phyloP scores from a whole-genome alignment of 2,797 vertebrate genomes.

The Meda fulgida region DNA sequence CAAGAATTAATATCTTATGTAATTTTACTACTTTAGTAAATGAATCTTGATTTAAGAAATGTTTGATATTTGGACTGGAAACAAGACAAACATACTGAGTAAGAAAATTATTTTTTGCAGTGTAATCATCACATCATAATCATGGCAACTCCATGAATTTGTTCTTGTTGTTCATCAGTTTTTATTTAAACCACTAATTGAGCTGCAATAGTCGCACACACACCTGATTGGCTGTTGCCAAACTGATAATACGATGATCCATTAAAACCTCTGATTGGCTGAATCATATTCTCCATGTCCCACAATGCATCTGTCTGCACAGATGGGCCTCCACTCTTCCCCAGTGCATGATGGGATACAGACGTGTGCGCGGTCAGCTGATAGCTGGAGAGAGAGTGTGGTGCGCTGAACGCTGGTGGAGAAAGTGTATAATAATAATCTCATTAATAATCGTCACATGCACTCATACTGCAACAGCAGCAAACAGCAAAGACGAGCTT shows the following conservation, averaged over 20 bases:
- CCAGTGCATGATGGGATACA: constrained; percentile 74
- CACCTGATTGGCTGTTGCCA: constrained; percentile 79
- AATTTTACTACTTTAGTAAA: too few species aligned
- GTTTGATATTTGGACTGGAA: too few species aligned
- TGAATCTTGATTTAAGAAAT: too few species aligned
- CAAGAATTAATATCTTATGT: too few species aligned
- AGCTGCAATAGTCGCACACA: background rate
- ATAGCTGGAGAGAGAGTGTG: constrained; percentile 70
- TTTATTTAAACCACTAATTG: background rate
- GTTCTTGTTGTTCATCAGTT: background rate
- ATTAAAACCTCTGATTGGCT: constrained; percentile 69
- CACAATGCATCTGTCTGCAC: constrained; percentile 71
- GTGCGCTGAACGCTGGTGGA: constrained; percentile 68
- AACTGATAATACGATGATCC: constrained; percentile 72
- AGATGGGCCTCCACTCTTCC: constrained; percentile 67
- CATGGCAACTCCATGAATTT: background rate
- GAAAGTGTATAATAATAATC: background rate
- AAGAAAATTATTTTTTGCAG: too few species aligned
- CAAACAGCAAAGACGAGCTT: background rate
- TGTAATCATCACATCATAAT: too few species aligned
- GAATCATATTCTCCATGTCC: constrained; percentile 71
- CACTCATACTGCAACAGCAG: background rate
- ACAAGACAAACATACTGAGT: too few species aligned
- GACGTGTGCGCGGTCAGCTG: constrained; percentile 65
- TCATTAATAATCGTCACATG: background rate